Evolutionary conservation across 2,888 invertebrate genomes (phyloP).

Genomic region (Lycocerus yunnanus): DNA sequence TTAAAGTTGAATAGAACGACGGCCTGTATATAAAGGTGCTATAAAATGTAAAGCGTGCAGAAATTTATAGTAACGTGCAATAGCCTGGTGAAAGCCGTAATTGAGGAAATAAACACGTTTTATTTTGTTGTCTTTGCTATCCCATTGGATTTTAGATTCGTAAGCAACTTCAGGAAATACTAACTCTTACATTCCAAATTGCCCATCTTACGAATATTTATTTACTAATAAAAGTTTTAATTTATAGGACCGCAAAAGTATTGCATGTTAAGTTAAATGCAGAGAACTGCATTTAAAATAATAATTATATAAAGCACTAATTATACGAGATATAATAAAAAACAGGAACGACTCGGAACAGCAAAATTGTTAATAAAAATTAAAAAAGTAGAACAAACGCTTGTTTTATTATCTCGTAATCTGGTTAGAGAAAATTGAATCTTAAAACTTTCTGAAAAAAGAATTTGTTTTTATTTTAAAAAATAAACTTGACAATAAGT

Average conservation of each 20-base stretch:
- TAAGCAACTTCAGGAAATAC: neutral
- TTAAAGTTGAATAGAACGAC: neutral
- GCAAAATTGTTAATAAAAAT: no score
- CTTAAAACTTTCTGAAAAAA: no score
- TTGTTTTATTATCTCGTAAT: no score
- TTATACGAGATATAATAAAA: no score
- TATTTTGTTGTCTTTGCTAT: neutral
- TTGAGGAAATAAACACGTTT: neutral
- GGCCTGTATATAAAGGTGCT: neutral
- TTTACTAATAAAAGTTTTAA: neutral
- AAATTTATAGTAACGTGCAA: neutral
- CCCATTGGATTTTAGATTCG: neutral
- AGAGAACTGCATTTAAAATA: no score
- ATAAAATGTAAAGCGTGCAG: neutral
- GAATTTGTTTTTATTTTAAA: no score
- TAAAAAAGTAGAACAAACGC: no score
- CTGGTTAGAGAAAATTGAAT: no score
- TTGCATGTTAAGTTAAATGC: no score
- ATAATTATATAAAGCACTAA: no score
- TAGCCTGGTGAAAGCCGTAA: neutral
- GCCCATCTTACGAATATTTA: neutral
- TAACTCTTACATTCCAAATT: neutral
- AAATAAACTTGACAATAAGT: no score
- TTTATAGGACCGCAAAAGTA: neutral
- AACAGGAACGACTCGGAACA: no score